Base-by-base conservation (phyloP, 2,888 invertebrate genomes). In the Pseudolycoriella hygida region DNA sequence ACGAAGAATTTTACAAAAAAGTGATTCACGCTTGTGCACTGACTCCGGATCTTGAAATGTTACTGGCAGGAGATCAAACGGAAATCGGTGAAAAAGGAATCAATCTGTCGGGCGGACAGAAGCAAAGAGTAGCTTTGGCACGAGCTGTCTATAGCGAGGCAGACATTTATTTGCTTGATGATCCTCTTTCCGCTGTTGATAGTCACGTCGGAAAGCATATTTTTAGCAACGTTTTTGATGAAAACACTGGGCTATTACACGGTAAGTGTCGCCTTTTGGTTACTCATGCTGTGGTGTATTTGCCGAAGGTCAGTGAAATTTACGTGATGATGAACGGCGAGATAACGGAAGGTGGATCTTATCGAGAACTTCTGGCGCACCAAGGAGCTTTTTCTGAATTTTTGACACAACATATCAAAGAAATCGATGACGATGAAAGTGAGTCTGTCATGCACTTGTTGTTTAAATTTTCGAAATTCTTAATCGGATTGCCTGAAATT, bases 191-290 rank as follows among this genome's bases (percentile, higher is more conserved):
- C 59, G 96, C 96, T 4, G 96, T 97, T 1, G 97, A 97, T 65
- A 80, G 90, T 20, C 96, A 97, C 61, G 96, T 97, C 43, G 96
- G 96, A 12, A 93, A 92, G 67, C 94, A 96, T 60, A 90, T 97
- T 56, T 98, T 97, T 60, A 88, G 96, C 52, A 76, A 90, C 62
- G 64, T 75, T 19, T 77, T 97, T 49, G 89, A 93, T 25, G 82
- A 86, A 1, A 71, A 70, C 48, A 57, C 63, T 20, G 77, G 85
- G 53, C 52, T 88, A n/a, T 66, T 89, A 44, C 76, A 76, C 53
- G 65, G 68, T 53, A 86, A 83, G 69, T 94, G 96, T 0, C 73
- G 96, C 48, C 67, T 98, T 40, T 72, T 97, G 55, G 96, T 97
- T 17, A 98, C 97, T 0, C 96, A 98, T 64, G 86, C 89, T 52